Evolutionary conservation across 2,113 vertebrate genomes (phyloP).

Genomic region (Kryptolebias marmoratus): DNA sequence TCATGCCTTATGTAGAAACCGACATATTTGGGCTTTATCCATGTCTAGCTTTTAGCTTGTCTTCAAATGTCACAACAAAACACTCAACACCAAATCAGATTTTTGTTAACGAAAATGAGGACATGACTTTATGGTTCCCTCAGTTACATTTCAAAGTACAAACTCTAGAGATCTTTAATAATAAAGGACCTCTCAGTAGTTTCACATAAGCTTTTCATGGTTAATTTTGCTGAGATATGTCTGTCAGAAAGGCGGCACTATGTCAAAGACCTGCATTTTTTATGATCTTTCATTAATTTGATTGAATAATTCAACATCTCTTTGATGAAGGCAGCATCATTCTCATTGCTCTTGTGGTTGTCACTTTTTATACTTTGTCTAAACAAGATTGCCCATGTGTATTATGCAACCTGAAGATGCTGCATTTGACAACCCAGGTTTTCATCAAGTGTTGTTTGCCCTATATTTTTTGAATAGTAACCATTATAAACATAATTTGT

Average conservation of each 20-base stretch:
- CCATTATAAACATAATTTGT: background rate
- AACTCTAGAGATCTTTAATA: conserved; percentile 67
- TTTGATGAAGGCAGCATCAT: conserved; percentile 56
- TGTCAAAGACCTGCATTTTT: conserved; percentile 66
- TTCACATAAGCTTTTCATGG: conserved; percentile 53
- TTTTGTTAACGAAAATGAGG: conserved; percentile 25
- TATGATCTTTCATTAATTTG: conserved; percentile 71
- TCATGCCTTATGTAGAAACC: background rate
- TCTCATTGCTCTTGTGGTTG: conserved; percentile 36
- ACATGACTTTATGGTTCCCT: conserved; percentile 40
- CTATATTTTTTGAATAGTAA: conserved; percentile 4
- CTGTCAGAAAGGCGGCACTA: conserved; percentile 50
- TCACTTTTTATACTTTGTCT: conserved; percentile 61
- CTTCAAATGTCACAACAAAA: conserved; percentile 32
- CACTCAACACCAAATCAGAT: conserved; percentile 10
- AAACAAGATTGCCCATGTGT: conserved; percentile 52
- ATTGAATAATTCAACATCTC: conserved; percentile 69
- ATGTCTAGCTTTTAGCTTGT: background rate
- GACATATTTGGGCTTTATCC: fast-evolving
- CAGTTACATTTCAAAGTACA: conserved; percentile 46
- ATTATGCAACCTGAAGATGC: conserved; percentile 39
- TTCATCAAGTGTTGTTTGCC: conserved; percentile 16
- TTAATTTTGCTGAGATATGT: conserved; percentile 43
- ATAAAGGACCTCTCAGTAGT: conserved; percentile 53
- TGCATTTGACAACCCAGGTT: conserved; percentile 30